Evolutionary conservation across 1,140 invertebrate genomes (phyloP).

Genomic region (Ostrea edulis): DNA sequence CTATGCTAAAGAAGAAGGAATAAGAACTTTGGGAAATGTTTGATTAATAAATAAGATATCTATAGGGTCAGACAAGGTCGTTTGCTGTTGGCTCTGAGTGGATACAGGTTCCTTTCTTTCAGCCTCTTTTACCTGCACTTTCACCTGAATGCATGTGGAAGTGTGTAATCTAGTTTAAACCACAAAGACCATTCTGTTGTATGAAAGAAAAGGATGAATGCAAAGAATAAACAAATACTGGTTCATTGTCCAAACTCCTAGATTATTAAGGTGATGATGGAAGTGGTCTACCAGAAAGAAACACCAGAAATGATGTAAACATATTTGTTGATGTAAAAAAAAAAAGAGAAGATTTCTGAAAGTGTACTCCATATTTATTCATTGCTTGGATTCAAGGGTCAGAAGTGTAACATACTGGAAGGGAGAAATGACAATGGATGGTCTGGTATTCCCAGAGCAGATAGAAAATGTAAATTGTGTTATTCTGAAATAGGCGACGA

Average conservation of each 20-base stretch:
- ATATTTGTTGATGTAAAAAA: too few species aligned
- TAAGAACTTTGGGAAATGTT: not conserved
- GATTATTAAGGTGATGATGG: not conserved
- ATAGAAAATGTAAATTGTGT: too few species aligned
- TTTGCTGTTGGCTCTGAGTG: not conserved
- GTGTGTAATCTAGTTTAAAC: not conserved
- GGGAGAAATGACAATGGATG: too few species aligned
- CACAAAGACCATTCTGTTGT: not conserved
- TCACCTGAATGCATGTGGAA: not conserved
- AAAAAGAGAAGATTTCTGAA: not conserved
- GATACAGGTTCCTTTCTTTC: not conserved
- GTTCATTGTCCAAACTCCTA: not conserved
- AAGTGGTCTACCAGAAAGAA: not conserved
- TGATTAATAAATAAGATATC: not conserved
- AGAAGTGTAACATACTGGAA: too few species aligned
- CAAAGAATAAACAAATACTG: conserved; percentile 1
- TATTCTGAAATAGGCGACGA: too few species aligned
- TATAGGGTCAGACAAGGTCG: not conserved
- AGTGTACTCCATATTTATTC: not conserved
- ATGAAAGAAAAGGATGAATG: not conserved
- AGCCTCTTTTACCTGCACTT: not conserved
- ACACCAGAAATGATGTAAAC: too few species aligned
- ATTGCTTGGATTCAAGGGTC: too few species aligned
- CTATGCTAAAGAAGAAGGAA: not conserved
- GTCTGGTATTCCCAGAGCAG: too few species aligned